phyloP scores from a whole-genome alignment of 2,113 vertebrate species.

The Cheilinus undulatus region DNA sequence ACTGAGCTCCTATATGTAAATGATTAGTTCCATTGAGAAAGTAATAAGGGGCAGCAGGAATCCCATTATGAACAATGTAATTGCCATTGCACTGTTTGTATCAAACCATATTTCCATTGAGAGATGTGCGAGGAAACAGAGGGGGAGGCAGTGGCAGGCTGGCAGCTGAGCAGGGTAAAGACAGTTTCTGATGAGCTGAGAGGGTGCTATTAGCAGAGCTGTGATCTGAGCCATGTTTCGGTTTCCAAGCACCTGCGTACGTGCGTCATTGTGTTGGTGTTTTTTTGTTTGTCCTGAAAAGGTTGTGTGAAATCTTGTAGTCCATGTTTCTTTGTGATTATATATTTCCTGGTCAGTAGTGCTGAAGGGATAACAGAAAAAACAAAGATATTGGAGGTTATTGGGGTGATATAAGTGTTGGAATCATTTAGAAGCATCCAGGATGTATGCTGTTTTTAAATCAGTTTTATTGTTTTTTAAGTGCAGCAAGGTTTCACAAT shows the following conservation, averaged over 20 bases:
- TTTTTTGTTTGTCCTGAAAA: constrained; percentile 3
- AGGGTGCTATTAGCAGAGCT: too few species aligned
- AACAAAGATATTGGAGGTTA: constrained; percentile 37
- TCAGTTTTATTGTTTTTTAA: constrained; percentile 15
- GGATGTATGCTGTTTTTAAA: constrained; percentile 20
- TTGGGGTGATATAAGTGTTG: background rate
- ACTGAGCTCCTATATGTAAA: constrained; percentile 33
- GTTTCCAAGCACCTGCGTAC: constrained; percentile 27
- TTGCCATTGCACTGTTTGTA: constrained; percentile 24
- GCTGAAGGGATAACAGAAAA: constrained; percentile 28
- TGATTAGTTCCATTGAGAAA: constrained; percentile 70
- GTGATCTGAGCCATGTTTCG: constrained; percentile 10
- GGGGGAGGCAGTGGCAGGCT: constrained; percentile 9
- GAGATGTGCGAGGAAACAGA: constrained; percentile 18
- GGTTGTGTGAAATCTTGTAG: background rate
- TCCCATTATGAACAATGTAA: constrained; percentile 49
- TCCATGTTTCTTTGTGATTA: background rate
- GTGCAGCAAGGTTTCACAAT: background rate
- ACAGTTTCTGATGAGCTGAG: too few species aligned
- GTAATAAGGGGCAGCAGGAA: constrained; percentile 47
- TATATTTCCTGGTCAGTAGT: background rate
- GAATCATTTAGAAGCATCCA: constrained; percentile 1
- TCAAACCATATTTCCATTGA: constrained; percentile 53
- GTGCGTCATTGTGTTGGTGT: constrained; percentile 35
- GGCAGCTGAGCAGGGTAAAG: constrained; percentile 29